These are phyloP conservation scores for Sarcoramphus papa DNA, from an alignment of 2,797 vertebrate species.

Conservation along the genomic window DNA sequence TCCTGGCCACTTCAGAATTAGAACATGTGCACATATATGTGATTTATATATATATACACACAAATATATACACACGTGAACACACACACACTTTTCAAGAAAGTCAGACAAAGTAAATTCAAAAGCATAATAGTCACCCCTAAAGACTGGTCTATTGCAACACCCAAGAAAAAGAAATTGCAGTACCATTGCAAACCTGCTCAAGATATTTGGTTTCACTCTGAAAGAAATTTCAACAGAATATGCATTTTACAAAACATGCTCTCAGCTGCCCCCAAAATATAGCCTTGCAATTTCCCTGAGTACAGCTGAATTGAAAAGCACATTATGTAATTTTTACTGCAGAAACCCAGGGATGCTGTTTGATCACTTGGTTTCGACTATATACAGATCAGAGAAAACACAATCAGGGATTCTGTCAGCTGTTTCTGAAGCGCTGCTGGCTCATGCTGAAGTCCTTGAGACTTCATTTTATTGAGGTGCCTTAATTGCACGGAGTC, in stretches of 20 bases:
- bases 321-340: neutral
- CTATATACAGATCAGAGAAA: neutral
- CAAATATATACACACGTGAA: fast-evolving
- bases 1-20: neutral
- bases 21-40: neutral
- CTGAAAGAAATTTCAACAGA: neutral
- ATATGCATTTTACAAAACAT: neutral
- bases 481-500: neutral
- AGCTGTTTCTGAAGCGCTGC: neutral
- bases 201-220: neutral
- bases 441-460: neutral
- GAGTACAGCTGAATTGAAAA: neutral
- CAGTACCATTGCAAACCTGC: neutral
- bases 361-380: neutral
- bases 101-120: neutral
- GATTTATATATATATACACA: neutral
- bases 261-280: neutral
- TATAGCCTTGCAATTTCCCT: neutral
- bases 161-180: neutral
- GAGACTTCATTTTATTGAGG: neutral
- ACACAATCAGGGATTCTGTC: neutral
- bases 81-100: neutral
- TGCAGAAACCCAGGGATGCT: neutral
- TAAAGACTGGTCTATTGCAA: neutral
- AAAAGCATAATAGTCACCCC: neutral